Evolutionary conservation across 2,797 vertebrate genomes (phyloP).

Genomic region (Notolabrus celidotus): DNA sequence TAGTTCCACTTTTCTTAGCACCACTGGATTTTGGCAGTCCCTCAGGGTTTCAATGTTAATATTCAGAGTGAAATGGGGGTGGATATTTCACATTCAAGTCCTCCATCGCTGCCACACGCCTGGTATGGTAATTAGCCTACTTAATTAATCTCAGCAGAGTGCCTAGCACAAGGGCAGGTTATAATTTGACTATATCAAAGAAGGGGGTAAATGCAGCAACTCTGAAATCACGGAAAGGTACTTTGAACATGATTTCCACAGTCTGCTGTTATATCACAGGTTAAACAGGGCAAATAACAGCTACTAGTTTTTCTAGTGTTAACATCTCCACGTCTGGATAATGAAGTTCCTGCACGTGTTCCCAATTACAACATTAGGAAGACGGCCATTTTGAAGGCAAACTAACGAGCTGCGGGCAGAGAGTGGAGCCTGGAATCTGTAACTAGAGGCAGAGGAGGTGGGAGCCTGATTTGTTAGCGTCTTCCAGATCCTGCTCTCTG

Average conservation of each 20-base stretch:
- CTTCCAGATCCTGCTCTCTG: constrained; percentile 23
- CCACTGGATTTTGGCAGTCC: constrained; percentile 77
- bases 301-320: constrained; percentile 29
- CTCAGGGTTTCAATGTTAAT: constrained; percentile 79
- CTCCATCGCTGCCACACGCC: constrained; percentile 79
- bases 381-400: constrained; percentile 77
- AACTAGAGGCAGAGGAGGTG: constrained; percentile 57
- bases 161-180: constrained; percentile 78
- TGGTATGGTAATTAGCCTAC: constrained; percentile 83
- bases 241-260: constrained; percentile 40
- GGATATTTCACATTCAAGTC: constrained; percentile 81
- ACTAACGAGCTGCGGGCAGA: constrained; percentile 72
- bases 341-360: constrained; percentile 74
- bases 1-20: constrained; percentile 70
- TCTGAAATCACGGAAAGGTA: constrained; percentile 51
- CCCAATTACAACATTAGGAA: constrained; percentile 74
- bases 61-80: constrained; percentile 83
- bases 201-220: constrained; percentile 61
- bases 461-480: constrained; percentile 46
- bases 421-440: constrained; percentile 60
- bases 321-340: constrained; percentile 37
- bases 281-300: constrained; percentile 37
- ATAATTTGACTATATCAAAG: constrained; percentile 76
- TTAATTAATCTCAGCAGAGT: constrained; percentile 84
- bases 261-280: constrained; percentile 32